These are phyloP conservation scores for Macroglossus sobrinus DNA, from an alignment of 2,113 vertebrate species.

Conservation along the genomic window DNA sequence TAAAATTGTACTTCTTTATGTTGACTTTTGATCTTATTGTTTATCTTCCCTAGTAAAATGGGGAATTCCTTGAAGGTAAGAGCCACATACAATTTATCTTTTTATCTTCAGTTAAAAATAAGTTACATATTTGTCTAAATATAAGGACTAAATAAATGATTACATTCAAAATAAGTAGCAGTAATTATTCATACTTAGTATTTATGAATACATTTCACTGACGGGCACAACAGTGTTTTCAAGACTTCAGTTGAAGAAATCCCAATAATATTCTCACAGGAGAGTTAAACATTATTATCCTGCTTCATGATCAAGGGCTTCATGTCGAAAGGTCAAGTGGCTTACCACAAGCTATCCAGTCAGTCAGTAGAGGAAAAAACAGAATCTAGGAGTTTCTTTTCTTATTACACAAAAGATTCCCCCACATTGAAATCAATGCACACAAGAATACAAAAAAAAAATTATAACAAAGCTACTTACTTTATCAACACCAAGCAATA, in stretches of 20 bases:
- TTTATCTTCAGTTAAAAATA: background rate
- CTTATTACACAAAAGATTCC: background rate
- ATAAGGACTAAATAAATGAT: constrained; percentile 1
- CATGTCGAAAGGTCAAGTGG: constrained; percentile 47
- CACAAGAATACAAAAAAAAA: background rate
- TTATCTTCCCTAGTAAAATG: background rate
- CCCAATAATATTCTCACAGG: background rate
- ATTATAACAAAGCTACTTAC: background rate
- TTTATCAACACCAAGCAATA: background rate
- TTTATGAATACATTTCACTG: background rate
- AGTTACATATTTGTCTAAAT: background rate
- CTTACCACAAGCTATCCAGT: constrained; percentile 23
- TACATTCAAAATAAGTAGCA: constrained; percentile 33
- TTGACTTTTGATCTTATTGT: background rate
- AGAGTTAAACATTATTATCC: constrained; percentile 50
- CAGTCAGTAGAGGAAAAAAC: background rate
- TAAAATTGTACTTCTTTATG: background rate
- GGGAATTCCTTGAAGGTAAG: background rate
- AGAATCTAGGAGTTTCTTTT: background rate
- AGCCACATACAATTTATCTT: background rate
- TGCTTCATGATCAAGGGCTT: constrained; percentile 39
- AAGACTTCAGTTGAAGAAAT: constrained; percentile 19
- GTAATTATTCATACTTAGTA: constrained; percentile 13
- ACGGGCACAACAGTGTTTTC: background rate
- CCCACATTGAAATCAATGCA: background rate